phyloP scores from a whole-genome alignment of 1,140 invertebrate species.

The Oncopodura yosiiana region DNA sequence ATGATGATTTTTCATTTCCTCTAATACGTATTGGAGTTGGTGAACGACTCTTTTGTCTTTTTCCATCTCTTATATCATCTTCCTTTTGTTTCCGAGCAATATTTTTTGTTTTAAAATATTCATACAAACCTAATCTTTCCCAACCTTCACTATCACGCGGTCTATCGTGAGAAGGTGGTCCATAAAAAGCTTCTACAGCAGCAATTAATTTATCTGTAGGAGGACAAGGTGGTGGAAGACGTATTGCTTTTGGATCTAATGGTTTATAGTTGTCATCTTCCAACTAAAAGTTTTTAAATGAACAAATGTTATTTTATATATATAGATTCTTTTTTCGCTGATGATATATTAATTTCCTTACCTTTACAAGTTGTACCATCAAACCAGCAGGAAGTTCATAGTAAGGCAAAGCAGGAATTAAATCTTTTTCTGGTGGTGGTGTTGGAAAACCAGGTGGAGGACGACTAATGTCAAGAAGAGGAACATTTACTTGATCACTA shows the following conservation, averaged over 20 bases:
- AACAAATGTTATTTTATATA: no score
- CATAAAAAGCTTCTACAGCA: conserved; percentile 92
- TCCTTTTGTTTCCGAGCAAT: conserved; percentile 78
- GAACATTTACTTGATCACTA: conserved; percentile 1
- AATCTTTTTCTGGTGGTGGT: conserved; percentile 50
- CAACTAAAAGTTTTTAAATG: conserved; percentile 11
- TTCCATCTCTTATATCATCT: conserved; percentile 61
- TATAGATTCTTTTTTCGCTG: no score
- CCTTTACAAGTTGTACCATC: conserved; percentile 87
- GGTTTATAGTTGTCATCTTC: conserved; percentile 80
- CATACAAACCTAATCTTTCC: conserved; percentile 93
- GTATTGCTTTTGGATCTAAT: conserved; percentile 77
- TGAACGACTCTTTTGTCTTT: conserved; percentile 52
- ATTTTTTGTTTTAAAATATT: conserved; percentile 95
- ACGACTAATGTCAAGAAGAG: conserved; percentile 67
- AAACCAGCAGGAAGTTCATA: conserved; percentile 91
- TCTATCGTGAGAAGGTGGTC: conserved; percentile 80
- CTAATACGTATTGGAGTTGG: conserved; percentile 41
- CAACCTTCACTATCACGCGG: conserved; percentile 93
- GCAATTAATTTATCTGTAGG: conserved; percentile 81
- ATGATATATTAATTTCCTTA: conserved; percentile 37
- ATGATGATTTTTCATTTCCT: conserved; percentile 16
- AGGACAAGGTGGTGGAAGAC: conserved; percentile 82
- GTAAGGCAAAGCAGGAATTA: conserved; percentile 84
- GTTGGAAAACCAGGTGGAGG: conserved; percentile 66